Base-by-base conservation (phyloP, 2,888 invertebrate genomes). In the Trichogramma dendrolimi region DNA sequence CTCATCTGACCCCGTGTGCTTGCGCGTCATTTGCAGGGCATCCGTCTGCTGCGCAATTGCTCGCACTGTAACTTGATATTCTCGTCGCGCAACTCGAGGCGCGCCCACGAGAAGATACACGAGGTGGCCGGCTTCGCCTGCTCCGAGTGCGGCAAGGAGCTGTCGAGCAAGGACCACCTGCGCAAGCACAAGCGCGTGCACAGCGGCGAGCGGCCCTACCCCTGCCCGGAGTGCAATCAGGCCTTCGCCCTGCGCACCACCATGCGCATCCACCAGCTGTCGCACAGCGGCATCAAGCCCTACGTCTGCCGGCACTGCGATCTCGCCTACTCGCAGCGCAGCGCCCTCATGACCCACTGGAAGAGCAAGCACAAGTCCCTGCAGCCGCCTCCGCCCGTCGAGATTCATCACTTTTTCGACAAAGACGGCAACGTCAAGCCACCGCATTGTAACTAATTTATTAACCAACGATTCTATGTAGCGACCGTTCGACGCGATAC, bases 71-170 rank as follows among this genome's bases (percentile, higher is more conserved):
- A 27, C 27, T 2, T 27, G 27, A 27, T 27, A 27, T 27, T 27
- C 27, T 27, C 27, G 27, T 27, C 2, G 6, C 6, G n/a, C 57
- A 54, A 6, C 53, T n/a, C 81, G 67, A 80, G 80, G 67, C 74
- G 75, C 38, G 81, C 80, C 40, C 63, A 80, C 4, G 80, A 75
- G 71, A 79, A 79, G 4, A 75, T 78, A 60, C 80, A 73, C 70
- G 75, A 75, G 63, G 75, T 73, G 27, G 50, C 44, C 2, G 63
- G 61, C 7, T 56, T 38, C 44, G 11, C 39, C 0, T 81, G 82
- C 68, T 74, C 79, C 48, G 66, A 75, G 2, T 81, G 81, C 67
- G 77, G 76, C 0, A 81, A 81, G 58, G 72, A 73, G 2, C 70
- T 77, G 0, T 81, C 81, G 27, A 78, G 75, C 58, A 39, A 63